phyloP scores from a whole-genome alignment of 2,113 vertebrate genomes.

The Rhynchopsitta pachyrhyncha region DNA sequence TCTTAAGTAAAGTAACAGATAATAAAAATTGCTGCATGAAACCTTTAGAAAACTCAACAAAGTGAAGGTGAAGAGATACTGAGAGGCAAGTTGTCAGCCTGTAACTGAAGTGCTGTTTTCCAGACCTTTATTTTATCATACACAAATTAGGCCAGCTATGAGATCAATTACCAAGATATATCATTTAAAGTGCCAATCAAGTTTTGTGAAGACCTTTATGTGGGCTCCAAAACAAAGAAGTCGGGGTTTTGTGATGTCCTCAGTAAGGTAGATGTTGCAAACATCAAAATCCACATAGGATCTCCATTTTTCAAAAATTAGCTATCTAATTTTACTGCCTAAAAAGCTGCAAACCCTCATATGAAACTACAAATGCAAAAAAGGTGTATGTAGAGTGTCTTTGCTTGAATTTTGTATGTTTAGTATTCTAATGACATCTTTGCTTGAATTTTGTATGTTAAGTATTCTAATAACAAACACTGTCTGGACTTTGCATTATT shows the following conservation, averaged over 20 bases:
- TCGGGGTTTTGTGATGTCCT: not conserved
- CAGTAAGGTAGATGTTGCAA: not conserved
- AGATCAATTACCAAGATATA: not conserved
- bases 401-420: not conserved
- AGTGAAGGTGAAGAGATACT: not conserved
- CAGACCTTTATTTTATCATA: not conserved
- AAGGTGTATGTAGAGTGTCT: not conserved
- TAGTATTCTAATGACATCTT: not conserved
- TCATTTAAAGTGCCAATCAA: not conserved
- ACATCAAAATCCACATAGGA: not conserved
- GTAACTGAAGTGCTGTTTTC: not conserved
- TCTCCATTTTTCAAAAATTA: not conserved
- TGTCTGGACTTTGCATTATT: not conserved
- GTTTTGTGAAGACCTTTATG: not conserved
- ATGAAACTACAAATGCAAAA: not conserved
- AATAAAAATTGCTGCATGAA: not conserved
- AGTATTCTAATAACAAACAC: not conserved
- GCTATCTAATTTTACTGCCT: not conserved
- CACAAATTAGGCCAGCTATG: not conserved
- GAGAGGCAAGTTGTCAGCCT: not conserved
- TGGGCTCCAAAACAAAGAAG: not conserved
- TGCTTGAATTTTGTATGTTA: not conserved
- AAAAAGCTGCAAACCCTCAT: not conserved
- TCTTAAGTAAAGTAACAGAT: not conserved
- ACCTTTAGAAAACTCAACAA: not conserved